Evolutionary conservation across 2,888 invertebrate genomes (phyloP).

Genomic region (Chironomus tentans): DNA sequence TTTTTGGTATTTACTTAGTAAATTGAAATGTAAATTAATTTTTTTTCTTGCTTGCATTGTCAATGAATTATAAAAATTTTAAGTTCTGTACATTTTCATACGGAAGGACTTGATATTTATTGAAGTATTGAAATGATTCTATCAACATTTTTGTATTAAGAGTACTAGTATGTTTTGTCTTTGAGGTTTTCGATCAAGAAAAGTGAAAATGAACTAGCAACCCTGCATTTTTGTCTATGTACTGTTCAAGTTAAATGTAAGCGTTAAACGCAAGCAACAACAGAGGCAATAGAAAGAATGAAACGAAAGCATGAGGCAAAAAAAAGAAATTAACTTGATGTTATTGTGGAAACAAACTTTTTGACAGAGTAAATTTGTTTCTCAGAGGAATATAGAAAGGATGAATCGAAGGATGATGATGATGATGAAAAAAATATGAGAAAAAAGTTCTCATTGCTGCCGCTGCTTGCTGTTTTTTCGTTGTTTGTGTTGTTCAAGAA

Average conservation of each 20-base stretch:
- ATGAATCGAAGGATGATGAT: not conserved
- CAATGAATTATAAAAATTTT: no score
- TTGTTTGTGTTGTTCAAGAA: not conserved
- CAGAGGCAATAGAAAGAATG: not conserved
- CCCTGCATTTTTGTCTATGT: no score
- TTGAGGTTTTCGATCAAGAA: not conserved
- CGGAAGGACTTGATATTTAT: no score
- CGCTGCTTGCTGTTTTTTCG: not conserved
- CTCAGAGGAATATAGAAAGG: not conserved
- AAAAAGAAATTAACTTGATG: constrained; percentile 11
- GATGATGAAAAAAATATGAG: not conserved
- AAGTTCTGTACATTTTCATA: no score
- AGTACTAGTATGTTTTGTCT: no score
- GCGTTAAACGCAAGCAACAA: not conserved
- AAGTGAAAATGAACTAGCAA: not conserved
- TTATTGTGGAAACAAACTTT: constrained; percentile 13
- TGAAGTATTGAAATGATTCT: no score
- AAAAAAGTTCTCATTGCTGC: not conserved
- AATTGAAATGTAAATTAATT: no score
- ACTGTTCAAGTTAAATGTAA: no score
- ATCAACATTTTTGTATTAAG: no score
- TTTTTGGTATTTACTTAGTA: no score
- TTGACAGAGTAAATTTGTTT: constrained; percentile 20
- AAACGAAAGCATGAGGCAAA: not conserved
- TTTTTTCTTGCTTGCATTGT: no score